Evolutionary conservation across 2,888 invertebrate species (phyloP), one percentile per base, ranked within the genome.

Genomic region (Lithophane ornitopus): DNA sequence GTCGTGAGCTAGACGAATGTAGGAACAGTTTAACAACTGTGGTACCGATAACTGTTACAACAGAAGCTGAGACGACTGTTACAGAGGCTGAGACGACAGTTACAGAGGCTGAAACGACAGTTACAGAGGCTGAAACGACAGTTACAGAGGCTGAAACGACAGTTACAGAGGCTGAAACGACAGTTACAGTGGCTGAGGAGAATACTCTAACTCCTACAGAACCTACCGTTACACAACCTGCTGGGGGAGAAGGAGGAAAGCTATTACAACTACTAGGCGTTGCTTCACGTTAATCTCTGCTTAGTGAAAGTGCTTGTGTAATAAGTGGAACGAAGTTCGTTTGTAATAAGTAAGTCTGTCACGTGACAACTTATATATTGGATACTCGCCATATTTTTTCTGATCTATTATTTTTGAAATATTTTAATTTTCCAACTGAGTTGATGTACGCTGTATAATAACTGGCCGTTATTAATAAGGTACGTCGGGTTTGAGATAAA

Each of bases 1-100:
- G 74, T 22, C 66, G 41, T 28, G 91, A 93, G 80, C 54, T 95
- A 11, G 80, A 91, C 0, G 88, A 92, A 14, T 80, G 93, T 9
- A 88, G n/a, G 19, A 46, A 44, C 8, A 67, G 62, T 59, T 39
- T 65, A 52, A 70, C 67, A 14, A 68, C 67, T 59, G 1, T 11
- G 11, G 22, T 11, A n/a, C 9, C 66, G 1, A 34, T 34, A 34
- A 34, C 28, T 49, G 28, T 14, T 22, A 4, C 52, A 28, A 8
- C 58, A 28, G 58, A 58, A 1, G 28, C 56, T 56, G 56, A 6
- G 0, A 16, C 66, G 0, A 28, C 66, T 9, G 1, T 1, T 22
- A 2, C 12, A 9, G 54, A 26, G 6, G n/a, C 52, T 52, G 52
- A 12, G 2, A n/a, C 54, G n/a, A n/a, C 54, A 6, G 1, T 1